Evolutionary conservation across 1,140 invertebrate genomes (phyloP).

Genomic region (Aradophagus sp.): DNA sequence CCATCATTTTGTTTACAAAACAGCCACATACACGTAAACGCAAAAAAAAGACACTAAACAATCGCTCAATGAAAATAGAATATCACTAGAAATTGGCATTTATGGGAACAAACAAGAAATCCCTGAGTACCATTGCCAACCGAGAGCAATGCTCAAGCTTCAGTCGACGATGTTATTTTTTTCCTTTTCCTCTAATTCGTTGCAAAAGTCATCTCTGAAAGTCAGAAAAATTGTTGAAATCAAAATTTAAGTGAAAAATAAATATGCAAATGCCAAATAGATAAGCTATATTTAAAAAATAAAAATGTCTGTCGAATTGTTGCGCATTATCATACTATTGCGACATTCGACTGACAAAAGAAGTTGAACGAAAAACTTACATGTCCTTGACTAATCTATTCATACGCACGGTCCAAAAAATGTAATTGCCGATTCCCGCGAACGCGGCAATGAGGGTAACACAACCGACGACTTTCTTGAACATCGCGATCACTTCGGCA

Average conservation of each 20-base stretch:
- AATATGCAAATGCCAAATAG: too few relatives aligned
- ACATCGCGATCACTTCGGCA: slow-evolving; percentile 8
- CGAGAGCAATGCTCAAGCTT: not conserved
- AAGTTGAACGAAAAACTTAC: slow-evolving; percentile 27
- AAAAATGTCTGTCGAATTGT: too few relatives aligned
- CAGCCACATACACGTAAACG: slow-evolving; percentile 7
- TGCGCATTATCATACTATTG: too few relatives aligned
- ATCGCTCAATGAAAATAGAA: slow-evolving; percentile 3
- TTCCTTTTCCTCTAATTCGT: slow-evolving; percentile 32
- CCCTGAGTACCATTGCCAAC: slow-evolving; percentile 2
- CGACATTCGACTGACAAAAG: too few relatives aligned
- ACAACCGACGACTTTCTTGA: slow-evolving; percentile 31
- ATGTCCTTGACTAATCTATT: slow-evolving; percentile 39
- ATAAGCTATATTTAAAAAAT: too few relatives aligned
- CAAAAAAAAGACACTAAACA: slow-evolving; percentile 2
- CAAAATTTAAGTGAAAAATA: too few relatives aligned
- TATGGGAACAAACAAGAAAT: slow-evolving; percentile 1
- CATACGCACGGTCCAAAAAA: slow-evolving; percentile 27
- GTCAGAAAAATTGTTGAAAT: too few relatives aligned
- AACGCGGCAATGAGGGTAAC: slow-evolving; percentile 27
- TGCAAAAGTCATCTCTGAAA: slow-evolving; percentile 34
- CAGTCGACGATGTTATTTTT: slow-evolving; percentile 32
- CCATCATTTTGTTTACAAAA: slow-evolving; percentile 13
- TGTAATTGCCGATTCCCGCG: slow-evolving; percentile 29
- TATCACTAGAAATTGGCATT: slow-evolving; percentile 2